A percentile compares a stretch with the other conserved stretches of the same genome.
These are phyloP conservation scores for Habrosyne pyritoides DNA, from an alignment of 2,888 invertebrate species.

Conservation along the genomic window DNA sequence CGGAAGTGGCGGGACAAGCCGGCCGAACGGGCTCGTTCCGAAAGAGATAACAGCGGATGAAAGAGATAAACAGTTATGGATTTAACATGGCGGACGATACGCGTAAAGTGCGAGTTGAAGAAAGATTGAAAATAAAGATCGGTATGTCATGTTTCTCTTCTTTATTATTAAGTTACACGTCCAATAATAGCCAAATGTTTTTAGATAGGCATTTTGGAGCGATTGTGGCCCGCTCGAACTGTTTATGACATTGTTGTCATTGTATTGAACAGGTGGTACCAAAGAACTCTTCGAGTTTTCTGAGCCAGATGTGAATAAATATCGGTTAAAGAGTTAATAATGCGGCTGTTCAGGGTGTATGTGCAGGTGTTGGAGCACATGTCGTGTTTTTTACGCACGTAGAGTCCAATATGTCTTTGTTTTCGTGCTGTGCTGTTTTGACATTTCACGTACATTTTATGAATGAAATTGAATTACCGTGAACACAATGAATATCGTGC, in stretches of 20 bases:
- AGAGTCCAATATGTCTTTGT: slow-evolving; percentile 56
- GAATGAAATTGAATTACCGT: slow-evolving; percentile 76
- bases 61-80: slow-evolving; percentile 89
- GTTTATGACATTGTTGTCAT: slow-evolving; percentile 64
- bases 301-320: slow-evolving; percentile 56
- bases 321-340: slow-evolving; percentile 33
- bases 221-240: slow-evolving; percentile 8
- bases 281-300: slow-evolving; percentile 49
- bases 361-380: slow-evolving; percentile 27
- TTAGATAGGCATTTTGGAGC: slow-evolving; percentile 12
- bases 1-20: slow-evolving; percentile 82
- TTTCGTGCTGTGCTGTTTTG: slow-evolving; percentile 69
- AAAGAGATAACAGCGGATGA: slow-evolving; percentile 84
- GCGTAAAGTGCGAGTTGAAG: slow-evolving; percentile 95
- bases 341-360: slow-evolving; percentile 23
- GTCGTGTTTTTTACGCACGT: slow-evolving; percentile 28
- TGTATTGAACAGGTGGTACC: slow-evolving; percentile 78
- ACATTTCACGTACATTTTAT: slow-evolving; percentile 75
- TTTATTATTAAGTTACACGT: slow-evolving; percentile 22
- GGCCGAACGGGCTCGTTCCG: slow-evolving; percentile 82
- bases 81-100: slow-evolving; percentile 96
- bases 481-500: slow-evolving; percentile 72
- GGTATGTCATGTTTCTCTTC: slow-evolving; percentile 85
- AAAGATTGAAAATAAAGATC: slow-evolving; percentile 97
- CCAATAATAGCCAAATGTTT: slow-evolving; percentile 20